Conservation (phyloP, 2,113 vertebrate genomes). For the Garra rufa region DNA sequence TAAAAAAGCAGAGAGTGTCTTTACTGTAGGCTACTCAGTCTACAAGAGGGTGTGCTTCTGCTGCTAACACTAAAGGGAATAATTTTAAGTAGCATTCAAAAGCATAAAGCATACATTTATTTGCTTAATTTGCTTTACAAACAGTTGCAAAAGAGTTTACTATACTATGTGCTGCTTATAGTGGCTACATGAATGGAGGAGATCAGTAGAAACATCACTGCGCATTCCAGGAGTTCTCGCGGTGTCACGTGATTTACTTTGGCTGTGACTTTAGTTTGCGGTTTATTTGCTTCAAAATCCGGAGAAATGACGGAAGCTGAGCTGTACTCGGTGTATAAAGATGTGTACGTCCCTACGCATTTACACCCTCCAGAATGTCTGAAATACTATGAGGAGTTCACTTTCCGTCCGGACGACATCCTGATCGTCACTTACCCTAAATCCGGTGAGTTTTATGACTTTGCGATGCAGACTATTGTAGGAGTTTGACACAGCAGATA, state of each 20-base stretch:
- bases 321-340: conserved; percentile 67
- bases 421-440: conserved; percentile 70
- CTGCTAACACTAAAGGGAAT: no score
- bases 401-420: conserved; percentile 70
- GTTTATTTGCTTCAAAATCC: not conserved
- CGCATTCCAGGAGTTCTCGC: not conserved
- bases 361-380: conserved; percentile 63
- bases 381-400: conserved; percentile 68
- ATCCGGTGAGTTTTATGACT: not conserved
- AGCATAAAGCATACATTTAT: no score
- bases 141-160: not conserved
- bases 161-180: not conserved
- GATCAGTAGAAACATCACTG: no score
- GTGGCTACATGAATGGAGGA: no score
- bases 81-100: not conserved
- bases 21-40: no score
- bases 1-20: no score
- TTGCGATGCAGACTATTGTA: not conserved
- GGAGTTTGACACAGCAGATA: no score
- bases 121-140: not conserved
- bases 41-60: no score
- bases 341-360: conserved; percentile 50
- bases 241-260: not conserved
- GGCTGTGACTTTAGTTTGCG: not conserved
- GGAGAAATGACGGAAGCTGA: conserved; percentile 70